Evolutionary conservation across 2,888 invertebrate genomes (phyloP).

Genomic region (Labia minor): DNA sequence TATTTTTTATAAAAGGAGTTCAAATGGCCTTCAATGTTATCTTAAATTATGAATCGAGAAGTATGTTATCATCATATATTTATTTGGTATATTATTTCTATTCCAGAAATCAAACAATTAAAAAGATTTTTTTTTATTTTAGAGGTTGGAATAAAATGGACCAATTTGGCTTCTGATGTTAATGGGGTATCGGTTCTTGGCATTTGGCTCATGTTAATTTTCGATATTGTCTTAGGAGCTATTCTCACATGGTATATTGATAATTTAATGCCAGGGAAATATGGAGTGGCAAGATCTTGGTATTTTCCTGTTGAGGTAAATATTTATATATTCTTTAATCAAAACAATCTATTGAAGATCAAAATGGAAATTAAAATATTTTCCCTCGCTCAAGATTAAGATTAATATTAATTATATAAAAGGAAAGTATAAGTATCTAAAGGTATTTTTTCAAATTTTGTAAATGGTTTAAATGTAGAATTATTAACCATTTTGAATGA

Average conservation of each 20-base stretch:
- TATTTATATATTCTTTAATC: constrained; percentile 14
- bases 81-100: no score
- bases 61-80: background rate
- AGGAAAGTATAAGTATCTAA: no score
- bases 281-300: constrained; percentile 54
- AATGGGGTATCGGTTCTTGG: background rate
- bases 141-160: background rate
- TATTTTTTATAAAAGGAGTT: background rate
- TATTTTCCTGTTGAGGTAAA: constrained; percentile 51
- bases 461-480: no score
- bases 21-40: background rate
- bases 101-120: background rate
- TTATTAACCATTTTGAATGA: no score
- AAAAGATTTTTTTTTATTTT: background rate
- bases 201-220: constrained; percentile 39
- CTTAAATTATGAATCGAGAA: background rate
- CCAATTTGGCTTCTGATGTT: background rate
- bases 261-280: constrained; percentile 51
- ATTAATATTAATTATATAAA: no score
- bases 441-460: no score
- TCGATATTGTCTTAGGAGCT: constrained; percentile 42
- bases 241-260: constrained; percentile 51
- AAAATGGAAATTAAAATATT: no score
- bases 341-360: constrained; percentile 24
- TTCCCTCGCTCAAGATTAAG: no score